Conservation (phyloP, 2,797 vertebrate genomes). For the Lithobates sylvaticus region DNA sequence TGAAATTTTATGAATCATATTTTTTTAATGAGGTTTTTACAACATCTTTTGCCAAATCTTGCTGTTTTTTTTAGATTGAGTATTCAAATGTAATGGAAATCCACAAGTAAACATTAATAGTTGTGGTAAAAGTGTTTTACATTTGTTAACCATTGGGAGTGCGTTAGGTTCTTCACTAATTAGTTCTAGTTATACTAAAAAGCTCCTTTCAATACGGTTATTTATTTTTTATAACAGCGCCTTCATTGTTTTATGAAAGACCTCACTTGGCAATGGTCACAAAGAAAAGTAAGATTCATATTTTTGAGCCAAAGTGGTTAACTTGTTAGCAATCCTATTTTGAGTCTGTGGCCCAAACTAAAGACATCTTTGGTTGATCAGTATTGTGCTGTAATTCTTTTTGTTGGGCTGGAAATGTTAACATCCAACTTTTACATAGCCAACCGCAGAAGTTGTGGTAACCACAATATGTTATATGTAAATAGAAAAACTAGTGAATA, state of each 20-base stretch:
- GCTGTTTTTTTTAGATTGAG: too few relatives aligned
- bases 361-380: slow-evolving; percentile 13
- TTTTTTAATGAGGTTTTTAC: too few relatives aligned
- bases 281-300: not conserved
- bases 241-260: not conserved
- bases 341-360: slow-evolving; percentile 4
- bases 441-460: slow-evolving; percentile 16
- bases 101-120: too few relatives aligned
- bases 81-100: too few relatives aligned
- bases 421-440: slow-evolving; percentile 24
- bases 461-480: not conserved
- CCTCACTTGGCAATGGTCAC: slow-evolving; percentile 8
- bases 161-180: too few relatives aligned
- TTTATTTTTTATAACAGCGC: too few relatives aligned
- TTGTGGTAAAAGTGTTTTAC: too few relatives aligned
- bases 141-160: too few relatives aligned
- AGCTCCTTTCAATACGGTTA: too few relatives aligned
- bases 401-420: slow-evolving; percentile 1
- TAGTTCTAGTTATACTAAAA: too few relatives aligned
- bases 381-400: slow-evolving; percentile 5
- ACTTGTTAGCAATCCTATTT: slow-evolving; percentile 14
- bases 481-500: slow-evolving; percentile 16
- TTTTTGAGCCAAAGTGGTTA: slow-evolving; percentile 26
- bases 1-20: too few relatives aligned
- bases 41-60: too few relatives aligned